These are phyloP conservation scores for Forficula auricularia DNA, from an alignment of 1,140 invertebrate species.

Conservation along the genomic window DNA sequence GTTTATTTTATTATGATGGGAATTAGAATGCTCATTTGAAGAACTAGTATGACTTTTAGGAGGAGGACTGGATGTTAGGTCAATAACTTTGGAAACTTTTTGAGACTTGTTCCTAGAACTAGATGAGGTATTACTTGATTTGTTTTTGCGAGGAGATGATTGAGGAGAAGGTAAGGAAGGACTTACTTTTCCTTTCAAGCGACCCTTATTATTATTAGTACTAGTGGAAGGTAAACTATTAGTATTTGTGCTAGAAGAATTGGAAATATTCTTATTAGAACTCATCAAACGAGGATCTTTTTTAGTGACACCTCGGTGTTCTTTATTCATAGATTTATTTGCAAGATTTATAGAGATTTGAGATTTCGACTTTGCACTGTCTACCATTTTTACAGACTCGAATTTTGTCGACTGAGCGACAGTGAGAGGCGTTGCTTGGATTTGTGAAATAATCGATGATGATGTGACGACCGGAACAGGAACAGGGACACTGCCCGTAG, in stretches of 20 bases:
- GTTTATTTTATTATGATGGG: not conserved
- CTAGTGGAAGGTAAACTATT: no score
- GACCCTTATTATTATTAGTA: no score
- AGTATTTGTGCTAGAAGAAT: no score
- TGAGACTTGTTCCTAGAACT: not conserved
- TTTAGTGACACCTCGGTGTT: conserved; percentile 8
- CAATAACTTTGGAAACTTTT: conserved; percentile 2
- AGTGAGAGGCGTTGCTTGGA: no score
- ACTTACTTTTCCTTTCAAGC: no score
- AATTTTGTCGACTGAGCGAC: not conserved
- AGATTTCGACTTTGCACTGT: conserved; percentile 13
- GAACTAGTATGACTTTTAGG: conserved; percentile 1
- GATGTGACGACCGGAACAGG: no score
- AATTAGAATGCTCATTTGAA: not conserved
- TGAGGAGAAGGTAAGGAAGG: no score
- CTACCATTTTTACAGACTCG: conserved; percentile 8
- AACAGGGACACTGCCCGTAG: no score
- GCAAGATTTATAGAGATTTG: conserved; percentile 12
- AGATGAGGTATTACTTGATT: no score
- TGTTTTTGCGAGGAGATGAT: no score
- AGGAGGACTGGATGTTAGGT: conserved; percentile 7
- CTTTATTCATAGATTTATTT: conserved; percentile 9
- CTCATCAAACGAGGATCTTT: conserved; percentile 22
- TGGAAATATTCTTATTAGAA: conserved; percentile 1
- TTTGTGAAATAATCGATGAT: no score